Conservation (phyloP, 1,140 invertebrate genomes). For the Ladona fulva region DNA sequence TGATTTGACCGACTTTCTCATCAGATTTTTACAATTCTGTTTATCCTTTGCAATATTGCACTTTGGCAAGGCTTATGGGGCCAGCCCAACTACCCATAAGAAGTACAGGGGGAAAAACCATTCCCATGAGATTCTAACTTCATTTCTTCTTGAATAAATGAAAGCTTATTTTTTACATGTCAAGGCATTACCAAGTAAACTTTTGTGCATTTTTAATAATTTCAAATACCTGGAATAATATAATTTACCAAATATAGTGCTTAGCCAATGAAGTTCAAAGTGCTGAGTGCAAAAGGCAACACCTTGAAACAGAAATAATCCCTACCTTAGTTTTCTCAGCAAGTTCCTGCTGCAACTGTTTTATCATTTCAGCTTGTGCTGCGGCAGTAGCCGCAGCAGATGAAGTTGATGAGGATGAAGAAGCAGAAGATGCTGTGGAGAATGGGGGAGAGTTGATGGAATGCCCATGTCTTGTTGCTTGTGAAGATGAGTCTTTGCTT, state of each 20-base stretch:
- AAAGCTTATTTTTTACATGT: too few species aligned
- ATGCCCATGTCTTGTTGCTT: not conserved
- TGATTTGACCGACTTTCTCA: too few species aligned
- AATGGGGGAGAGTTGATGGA: not conserved
- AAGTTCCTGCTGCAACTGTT: conserved; percentile 62
- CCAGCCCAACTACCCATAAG: too few species aligned
- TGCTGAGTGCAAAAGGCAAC: conserved; percentile 7
- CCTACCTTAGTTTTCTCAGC: conserved; percentile 61
- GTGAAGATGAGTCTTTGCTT: not conserved
- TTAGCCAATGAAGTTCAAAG: not conserved
- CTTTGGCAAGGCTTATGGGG: too few species aligned
- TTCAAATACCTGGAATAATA: too few species aligned
- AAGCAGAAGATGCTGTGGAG: not conserved
- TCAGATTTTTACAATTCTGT: too few species aligned
- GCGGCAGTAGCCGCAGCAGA: conserved; percentile 36
- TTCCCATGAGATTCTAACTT: too few species aligned
- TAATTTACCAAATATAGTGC: not conserved
- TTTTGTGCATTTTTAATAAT: too few species aligned
- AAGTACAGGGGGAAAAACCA: too few species aligned
- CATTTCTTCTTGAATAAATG: too few species aligned
- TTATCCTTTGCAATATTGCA: too few species aligned
- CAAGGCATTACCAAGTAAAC: too few species aligned
- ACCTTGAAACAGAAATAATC: conserved; percentile 13
- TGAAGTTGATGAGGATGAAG: not conserved
- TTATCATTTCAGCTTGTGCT: conserved; percentile 53